Conservation (phyloP, 2,113 vertebrate species). For the Mormoops blainvillei region DNA sequence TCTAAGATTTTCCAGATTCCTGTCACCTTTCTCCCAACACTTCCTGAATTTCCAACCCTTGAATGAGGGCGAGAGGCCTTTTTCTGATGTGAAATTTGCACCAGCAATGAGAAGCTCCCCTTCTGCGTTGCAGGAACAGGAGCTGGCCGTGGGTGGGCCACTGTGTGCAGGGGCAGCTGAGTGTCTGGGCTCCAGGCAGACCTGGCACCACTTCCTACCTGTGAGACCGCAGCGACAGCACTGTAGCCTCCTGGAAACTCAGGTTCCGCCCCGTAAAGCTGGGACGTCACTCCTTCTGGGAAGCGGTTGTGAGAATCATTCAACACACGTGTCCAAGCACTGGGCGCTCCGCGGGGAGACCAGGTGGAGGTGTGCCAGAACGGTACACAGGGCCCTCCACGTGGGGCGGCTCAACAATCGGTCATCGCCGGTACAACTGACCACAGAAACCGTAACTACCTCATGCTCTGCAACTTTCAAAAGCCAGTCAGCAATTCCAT, state of each 20-base stretch:
- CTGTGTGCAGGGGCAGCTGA: rapidly evolving
- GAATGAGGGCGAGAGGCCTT: not conserved
- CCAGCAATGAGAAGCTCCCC: not conserved
- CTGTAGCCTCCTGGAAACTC: not conserved
- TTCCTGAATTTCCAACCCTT: not conserved
- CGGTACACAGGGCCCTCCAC: not conserved
- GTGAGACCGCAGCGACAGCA: not conserved
- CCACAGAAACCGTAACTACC: not conserved
- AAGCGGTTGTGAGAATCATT: not conserved
- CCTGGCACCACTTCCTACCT: too few species aligned
- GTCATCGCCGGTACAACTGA: not conserved
- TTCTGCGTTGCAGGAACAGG: not conserved
- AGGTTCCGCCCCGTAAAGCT: not conserved
- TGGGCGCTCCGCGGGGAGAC: not conserved
- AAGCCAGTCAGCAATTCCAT: not conserved
- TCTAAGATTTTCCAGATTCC: not conserved
- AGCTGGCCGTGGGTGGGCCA: not conserved
- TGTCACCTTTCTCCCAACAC: not conserved
- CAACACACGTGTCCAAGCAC: not conserved
- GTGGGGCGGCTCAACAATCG: not conserved
- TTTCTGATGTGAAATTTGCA: not conserved
- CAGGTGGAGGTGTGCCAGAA: not conserved
- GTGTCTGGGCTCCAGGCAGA: not conserved
- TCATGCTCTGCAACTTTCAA: not conserved
- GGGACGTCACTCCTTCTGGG: not conserved